Evolutionary conservation across 2,888 invertebrate species (phyloP).

Genomic region (Digitonthophagus gazella): DNA sequence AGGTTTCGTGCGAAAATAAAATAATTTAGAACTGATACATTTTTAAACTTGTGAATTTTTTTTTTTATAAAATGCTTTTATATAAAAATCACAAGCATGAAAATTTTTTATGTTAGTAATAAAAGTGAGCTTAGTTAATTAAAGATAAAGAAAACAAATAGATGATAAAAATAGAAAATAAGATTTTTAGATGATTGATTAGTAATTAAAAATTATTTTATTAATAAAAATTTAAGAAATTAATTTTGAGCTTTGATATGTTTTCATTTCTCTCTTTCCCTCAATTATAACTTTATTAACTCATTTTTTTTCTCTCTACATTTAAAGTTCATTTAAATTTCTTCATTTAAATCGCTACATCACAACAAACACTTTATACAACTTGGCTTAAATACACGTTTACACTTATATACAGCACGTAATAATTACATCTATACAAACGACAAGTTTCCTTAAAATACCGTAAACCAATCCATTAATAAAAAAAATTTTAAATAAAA

Average conservation of each 20-base stretch:
- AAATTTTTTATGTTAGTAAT: not conserved
- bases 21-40: not conserved
- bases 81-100: no score
- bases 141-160: not conserved
- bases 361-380: not conserved
- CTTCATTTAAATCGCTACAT: not conserved
- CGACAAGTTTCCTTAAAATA: no score
- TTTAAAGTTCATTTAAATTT: not conserved
- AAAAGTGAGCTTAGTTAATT: not conserved
- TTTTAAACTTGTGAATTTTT: not conserved
- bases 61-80: no score
- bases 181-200: no score
- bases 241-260: no score
- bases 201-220: no score
- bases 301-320: not conserved
- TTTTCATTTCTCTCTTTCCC: no score
- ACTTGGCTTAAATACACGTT: no score
- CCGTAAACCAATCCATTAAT: no score
- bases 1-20: not conserved
- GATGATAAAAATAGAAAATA: not conserved
- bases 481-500: not conserved
- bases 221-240: no score
- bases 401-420: not conserved
- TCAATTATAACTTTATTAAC: not conserved
- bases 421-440: not conserved